phyloP scores from a whole-genome alignment of 1,140 invertebrate species.

The Lucilia sericata region DNA sequence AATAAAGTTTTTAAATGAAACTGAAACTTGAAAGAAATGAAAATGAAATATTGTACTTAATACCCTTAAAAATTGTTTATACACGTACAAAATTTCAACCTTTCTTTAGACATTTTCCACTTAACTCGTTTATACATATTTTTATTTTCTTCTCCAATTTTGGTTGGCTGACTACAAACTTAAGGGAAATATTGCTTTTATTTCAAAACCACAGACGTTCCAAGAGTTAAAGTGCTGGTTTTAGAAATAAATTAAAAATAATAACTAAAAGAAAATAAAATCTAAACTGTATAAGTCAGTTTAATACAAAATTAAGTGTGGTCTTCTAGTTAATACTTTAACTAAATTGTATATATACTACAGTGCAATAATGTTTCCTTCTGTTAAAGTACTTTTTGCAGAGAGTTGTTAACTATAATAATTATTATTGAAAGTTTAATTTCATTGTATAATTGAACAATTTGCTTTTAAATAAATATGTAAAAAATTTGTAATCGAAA shows the following conservation, averaged over 20 bases:
- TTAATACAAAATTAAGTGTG: too few relatives aligned
- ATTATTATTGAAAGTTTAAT: too few relatives aligned
- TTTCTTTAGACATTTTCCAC: background rate
- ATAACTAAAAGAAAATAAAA: too few relatives aligned
- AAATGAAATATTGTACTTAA: constrained; percentile 22
- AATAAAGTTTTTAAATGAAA: constrained; percentile 4
- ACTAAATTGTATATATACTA: too few relatives aligned
- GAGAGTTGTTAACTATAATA: too few relatives aligned
- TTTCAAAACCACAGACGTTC: background rate
- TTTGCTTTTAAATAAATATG: too few relatives aligned
- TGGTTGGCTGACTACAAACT: background rate
- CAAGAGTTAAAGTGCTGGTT: background rate
- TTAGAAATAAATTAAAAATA: background rate
- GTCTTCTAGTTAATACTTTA: too few relatives aligned
- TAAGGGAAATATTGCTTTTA: background rate
- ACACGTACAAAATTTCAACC: background rate
- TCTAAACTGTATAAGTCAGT: too few relatives aligned
- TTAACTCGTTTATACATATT: background rate
- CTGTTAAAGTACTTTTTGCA: too few relatives aligned
- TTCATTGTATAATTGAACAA: too few relatives aligned
- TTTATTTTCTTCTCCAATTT: background rate
- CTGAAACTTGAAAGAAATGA: background rate
- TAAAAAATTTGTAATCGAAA: too few relatives aligned
- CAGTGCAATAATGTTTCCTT: too few relatives aligned
- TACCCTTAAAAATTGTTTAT: background rate